Percentiles rank a stretch among this genome's conserved stretches.
Evolutionary conservation across 2,888 invertebrate genomes (phyloP).

Genomic region (Melinopterus prodromus): DNA sequence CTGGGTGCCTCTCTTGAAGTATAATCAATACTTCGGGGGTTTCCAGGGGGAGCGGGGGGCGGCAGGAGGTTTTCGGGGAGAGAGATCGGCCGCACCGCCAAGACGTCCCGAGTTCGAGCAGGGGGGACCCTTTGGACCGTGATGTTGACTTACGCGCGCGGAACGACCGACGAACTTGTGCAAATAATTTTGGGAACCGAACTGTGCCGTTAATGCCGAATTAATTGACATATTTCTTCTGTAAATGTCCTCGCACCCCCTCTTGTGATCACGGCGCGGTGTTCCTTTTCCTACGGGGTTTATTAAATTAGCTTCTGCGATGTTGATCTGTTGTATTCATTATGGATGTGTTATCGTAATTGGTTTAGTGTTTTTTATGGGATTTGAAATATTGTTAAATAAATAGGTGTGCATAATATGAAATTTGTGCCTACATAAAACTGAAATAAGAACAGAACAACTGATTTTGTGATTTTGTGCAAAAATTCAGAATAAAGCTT

Average conservation of each 20-base stretch:
- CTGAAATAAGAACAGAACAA: too few species aligned
- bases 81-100: conserved; percentile 11
- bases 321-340: neutral
- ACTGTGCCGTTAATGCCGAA: conserved; percentile 8
- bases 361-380: too few species aligned
- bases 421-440: too few species aligned
- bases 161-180: conserved; percentile 9
- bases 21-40: conserved; percentile 50
- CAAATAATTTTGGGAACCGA: conserved; percentile 15
- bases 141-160: conserved; percentile 18
- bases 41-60: conserved; percentile 25
- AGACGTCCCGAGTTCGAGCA: conserved; percentile 10
- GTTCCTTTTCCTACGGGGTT: neutral
- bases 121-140: conserved; percentile 20
- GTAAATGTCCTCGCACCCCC: conserved; percentile 12
- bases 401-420: too few species aligned
- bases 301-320: neutral
- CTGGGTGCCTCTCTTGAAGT: conserved; percentile 50
- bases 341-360: neutral
- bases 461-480: too few species aligned
- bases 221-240: conserved; percentile 25
- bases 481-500: too few species aligned
- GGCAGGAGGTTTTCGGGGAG: conserved; percentile 19
- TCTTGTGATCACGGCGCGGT: neutral
- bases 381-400: too few species aligned